Percentiles rank a stretch among this genome's conserved stretches.
Evolutionary conservation across 2,888 invertebrate species (phyloP).

Genomic region (Tachina grossa): DNA sequence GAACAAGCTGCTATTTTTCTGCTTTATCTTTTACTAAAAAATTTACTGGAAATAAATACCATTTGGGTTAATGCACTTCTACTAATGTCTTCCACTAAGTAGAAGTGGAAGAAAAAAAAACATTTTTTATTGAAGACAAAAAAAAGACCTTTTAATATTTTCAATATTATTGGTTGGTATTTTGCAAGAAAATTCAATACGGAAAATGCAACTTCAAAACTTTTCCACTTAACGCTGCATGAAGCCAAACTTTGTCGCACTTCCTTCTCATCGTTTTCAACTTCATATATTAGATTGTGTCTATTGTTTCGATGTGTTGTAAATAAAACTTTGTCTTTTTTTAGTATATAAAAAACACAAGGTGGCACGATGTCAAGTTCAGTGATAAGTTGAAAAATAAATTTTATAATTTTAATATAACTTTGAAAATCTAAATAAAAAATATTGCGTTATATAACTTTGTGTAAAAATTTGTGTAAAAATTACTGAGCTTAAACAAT

Average conservation of each 20-base stretch:
- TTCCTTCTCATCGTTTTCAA: constrained; percentile 1
- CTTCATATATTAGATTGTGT: constrained; percentile 22
- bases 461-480: not conserved
- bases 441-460: not conserved
- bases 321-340: constrained; percentile 15
- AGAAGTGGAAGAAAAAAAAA: too few relatives aligned
- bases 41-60: not conserved
- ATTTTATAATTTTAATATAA: constrained; percentile 5
- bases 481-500: not conserved
- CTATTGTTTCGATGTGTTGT: constrained; percentile 42
- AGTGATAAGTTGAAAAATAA: constrained; percentile 36
- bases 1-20: too few relatives aligned
- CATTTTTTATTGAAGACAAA: not conserved
- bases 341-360: constrained; percentile 18
- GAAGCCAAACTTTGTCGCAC: constrained; percentile 32
- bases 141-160: constrained; percentile 12
- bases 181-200: constrained; percentile 18
- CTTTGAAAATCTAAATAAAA: constrained; percentile 25
- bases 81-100: not conserved
- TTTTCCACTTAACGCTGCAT: constrained; percentile 67
- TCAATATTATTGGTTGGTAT: constrained; percentile 8
- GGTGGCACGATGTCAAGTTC: constrained; percentile 51
- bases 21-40: too few relatives aligned
- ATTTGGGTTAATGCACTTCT: not conserved
- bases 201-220: constrained; percentile 49